Conservation (phyloP, 2,888 invertebrate species). For the Acholoe squamosa region DNA sequence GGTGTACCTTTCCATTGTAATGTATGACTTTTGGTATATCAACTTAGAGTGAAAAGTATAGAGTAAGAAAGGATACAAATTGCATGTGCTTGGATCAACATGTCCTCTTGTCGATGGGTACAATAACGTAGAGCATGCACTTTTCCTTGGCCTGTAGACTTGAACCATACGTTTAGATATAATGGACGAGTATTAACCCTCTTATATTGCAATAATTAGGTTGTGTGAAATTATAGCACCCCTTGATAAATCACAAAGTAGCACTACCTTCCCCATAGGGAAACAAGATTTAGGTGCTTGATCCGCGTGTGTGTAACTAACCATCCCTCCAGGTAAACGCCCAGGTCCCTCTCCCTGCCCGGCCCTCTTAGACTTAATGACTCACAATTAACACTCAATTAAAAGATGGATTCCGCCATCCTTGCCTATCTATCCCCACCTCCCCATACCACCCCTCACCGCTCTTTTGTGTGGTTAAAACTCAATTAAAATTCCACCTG, state of each 20-base stretch:
- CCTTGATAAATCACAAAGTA: background rate
- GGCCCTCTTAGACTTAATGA: background rate
- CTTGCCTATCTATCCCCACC: background rate
- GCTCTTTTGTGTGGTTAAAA: constrained; percentile 45
- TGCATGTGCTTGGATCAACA: too few relatives aligned
- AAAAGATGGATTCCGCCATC: constrained; percentile 14
- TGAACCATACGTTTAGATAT: background rate
- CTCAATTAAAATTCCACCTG: constrained; percentile 57
- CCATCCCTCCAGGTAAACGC: constrained; percentile 9
- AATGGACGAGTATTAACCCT: background rate
- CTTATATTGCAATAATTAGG: constrained; percentile 16
- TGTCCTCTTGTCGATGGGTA: too few relatives aligned
- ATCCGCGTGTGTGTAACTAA: background rate
- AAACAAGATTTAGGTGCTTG: background rate
- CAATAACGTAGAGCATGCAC: too few relatives aligned
- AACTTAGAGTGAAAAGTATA: too few relatives aligned
- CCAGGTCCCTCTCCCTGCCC: background rate
- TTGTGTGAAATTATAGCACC: background rate
- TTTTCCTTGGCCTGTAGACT: too few relatives aligned
- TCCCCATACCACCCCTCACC: too few relatives aligned
- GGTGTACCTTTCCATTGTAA: too few relatives aligned
- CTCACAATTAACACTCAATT: constrained; percentile 55
- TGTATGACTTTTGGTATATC: too few relatives aligned
- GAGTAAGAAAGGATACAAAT: too few relatives aligned
- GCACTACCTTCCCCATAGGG: background rate